phyloP scores from a whole-genome alignment of 2,797 vertebrate genomes.

The Pseudocheirus occidentalis region DNA sequence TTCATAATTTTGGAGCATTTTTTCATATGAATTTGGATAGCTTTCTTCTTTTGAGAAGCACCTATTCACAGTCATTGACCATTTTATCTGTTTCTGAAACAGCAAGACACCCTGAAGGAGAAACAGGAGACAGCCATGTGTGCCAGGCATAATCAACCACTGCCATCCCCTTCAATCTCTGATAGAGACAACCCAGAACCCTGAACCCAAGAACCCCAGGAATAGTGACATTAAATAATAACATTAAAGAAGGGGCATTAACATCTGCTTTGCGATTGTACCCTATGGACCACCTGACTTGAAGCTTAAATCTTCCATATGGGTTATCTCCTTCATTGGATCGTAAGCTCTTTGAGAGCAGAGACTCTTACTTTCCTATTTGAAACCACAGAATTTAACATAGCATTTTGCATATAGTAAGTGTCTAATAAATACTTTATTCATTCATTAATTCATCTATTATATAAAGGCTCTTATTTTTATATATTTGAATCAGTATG shows the following conservation, averaged over 20 bases:
- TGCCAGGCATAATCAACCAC: background rate
- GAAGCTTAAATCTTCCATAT: background rate
- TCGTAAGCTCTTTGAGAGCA: background rate
- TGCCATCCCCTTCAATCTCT: background rate
- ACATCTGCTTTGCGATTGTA: background rate
- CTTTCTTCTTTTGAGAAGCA: background rate
- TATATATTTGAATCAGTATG: background rate
- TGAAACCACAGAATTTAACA: background rate
- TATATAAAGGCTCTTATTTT: background rate
- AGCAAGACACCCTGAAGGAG: background rate
- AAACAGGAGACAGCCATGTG: background rate
- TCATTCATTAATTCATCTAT: background rate
- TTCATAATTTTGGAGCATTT: background rate
- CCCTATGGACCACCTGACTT: background rate
- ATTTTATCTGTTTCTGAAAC: background rate
- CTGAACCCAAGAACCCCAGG: background rate
- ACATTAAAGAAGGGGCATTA: background rate
- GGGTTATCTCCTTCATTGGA: background rate
- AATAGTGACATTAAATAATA: background rate
- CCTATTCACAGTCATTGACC: background rate
- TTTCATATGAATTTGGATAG: background rate
- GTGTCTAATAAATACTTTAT: background rate
- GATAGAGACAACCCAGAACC: background rate
- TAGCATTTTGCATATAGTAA: background rate
- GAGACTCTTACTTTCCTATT: background rate